A percentile compares a stretch with the other conserved stretches of the same genome.
phyloP scores from a whole-genome alignment of 2,888 invertebrate species.

The Drosophila percnosoma region DNA sequence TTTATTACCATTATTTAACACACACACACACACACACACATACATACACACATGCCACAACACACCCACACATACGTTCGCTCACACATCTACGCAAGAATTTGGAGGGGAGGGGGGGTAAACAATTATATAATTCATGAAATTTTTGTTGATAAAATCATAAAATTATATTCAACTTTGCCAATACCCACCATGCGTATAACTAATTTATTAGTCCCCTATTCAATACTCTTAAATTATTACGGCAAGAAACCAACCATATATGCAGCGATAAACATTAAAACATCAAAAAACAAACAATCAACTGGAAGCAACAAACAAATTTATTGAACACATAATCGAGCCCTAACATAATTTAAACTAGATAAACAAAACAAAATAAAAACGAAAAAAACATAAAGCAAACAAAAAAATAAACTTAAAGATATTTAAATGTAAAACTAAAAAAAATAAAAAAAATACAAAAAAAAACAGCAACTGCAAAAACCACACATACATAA shows the following conservation, averaged over 20 bases:
- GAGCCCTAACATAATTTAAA: conserved; percentile 51
- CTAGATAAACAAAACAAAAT: conserved; percentile 53
- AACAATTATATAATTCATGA: conserved; percentile 53
- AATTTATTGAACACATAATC: conserved; percentile 42
- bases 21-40: conserved; percentile 10
- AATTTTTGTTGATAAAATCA: conserved; percentile 63
- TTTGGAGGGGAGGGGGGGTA: conserved; percentile 25
- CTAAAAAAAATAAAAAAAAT: conserved; percentile 4
- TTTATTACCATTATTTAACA: conserved; percentile 71
- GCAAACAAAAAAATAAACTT: conserved; percentile 26
- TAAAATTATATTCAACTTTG: conserved; percentile 67
- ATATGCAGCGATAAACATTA: conserved; percentile 44
- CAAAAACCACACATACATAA: conserved; percentile 38
- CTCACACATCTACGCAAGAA: conserved; percentile 37
- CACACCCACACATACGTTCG: conserved; percentile 27
- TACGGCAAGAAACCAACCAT: conserved; percentile 35
- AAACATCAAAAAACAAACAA: conserved; percentile 39
- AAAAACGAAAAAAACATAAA: conserved; percentile 27
- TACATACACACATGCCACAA: conserved; percentile 34
- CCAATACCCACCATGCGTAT: conserved; percentile 76
- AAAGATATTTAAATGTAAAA: conserved; percentile 46
- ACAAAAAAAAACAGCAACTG: conserved; percentile 27
- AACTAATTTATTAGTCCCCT: conserved; percentile 78
- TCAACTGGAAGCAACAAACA: conserved; percentile 47
- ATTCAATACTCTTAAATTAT: conserved; percentile 82